Percentiles rank a stretch among this genome's conserved stretches.
phyloP scores from a whole-genome alignment of 1,140 invertebrate species.

The Carposina sasakii region DNA sequence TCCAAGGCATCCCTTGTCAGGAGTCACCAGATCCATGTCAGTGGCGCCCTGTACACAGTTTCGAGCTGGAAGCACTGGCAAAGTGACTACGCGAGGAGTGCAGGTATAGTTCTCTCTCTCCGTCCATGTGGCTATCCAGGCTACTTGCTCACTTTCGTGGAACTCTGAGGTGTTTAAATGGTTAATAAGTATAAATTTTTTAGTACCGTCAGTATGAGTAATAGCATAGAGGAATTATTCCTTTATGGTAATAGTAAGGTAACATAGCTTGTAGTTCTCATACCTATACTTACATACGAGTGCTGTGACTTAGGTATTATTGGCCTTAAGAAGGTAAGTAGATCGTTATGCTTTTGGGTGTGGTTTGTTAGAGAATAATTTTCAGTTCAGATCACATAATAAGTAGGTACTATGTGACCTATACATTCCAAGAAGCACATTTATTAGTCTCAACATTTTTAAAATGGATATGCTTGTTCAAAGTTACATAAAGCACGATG shows the following conservation, averaged over 20 bases:
- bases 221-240: neutral
- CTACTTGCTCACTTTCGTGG: constrained; percentile 8
- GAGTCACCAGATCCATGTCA: constrained; percentile 42
- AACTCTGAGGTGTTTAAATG: constrained; percentile 1
- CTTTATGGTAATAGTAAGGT: neutral
- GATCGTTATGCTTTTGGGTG: no score
- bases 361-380: no score
- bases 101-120: constrained; percentile 38
- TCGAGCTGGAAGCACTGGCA: constrained; percentile 62
- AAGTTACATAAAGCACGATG: neutral
- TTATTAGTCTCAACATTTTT: neutral
- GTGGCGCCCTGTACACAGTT: constrained; percentile 62
- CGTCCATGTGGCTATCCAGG: constrained; percentile 69
- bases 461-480: neutral
- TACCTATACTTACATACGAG: neutral
- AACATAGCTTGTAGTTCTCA: neutral
- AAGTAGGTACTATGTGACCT: neutral
- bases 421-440: neutral
- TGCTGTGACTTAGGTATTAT: neutral
- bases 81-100: constrained; percentile 63
- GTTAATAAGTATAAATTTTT: neutral
- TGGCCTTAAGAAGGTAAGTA: no score
- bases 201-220: neutral
- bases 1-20: constrained; percentile 71
- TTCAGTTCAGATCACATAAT: neutral